phyloP scores from a whole-genome alignment of 2,113 vertebrate species.

The Cynopterus brachyotis region DNA sequence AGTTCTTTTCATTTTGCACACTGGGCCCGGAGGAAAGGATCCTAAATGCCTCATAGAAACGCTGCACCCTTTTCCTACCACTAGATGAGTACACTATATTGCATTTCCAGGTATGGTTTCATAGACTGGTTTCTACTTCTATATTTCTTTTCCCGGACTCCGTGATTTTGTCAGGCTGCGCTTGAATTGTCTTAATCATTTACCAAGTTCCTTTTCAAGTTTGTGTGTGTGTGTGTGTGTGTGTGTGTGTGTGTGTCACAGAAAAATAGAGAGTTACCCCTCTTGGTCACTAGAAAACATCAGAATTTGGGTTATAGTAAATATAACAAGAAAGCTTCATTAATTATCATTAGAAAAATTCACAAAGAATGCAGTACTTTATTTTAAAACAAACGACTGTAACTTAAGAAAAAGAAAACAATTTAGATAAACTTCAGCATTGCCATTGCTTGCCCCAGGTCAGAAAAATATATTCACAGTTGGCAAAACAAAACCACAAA shows the following conservation, averaged over 20 bases:
- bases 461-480: background rate
- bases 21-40: background rate
- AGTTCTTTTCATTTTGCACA: background rate
- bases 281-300: background rate
- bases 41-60: background rate
- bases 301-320: background rate
- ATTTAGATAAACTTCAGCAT: background rate
- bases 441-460: background rate
- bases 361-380: background rate
- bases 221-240: background rate
- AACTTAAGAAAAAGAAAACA: background rate
- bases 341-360: constrained; percentile 1
- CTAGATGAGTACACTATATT: background rate
- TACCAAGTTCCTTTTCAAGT: background rate
- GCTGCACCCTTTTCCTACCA: background rate
- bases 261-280: background rate
- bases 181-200: background rate
- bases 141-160: background rate
- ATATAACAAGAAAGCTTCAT: background rate
- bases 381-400: constrained; percentile 1
- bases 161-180: background rate
- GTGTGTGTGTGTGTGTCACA: background rate
- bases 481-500: background rate
- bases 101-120: background rate
- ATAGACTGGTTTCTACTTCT: background rate